Base-by-base conservation (phyloP, 2,888 invertebrate genomes). In the Nezara viridula region DNA sequence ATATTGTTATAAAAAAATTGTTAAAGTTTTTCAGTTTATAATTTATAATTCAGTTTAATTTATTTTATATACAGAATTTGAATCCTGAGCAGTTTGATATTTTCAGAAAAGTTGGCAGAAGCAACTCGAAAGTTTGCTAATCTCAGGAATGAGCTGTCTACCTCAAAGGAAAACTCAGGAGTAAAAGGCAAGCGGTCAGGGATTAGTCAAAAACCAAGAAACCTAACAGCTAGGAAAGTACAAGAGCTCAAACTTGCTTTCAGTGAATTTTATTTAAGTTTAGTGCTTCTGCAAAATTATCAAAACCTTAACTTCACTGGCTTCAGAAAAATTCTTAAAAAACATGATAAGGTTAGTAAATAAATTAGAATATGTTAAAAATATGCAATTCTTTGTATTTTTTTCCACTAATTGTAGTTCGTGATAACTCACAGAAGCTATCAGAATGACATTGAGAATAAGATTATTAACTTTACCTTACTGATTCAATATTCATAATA, bases 281-380 rank as follows among this genome's bases (percentile, higher is more conserved):
- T 98, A 89, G 97, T 98, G 92, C 93, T 98, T 77, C 93, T 98
- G 88, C 98, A 98, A 93, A 98, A 98, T 93, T 97, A 97, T 92
- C 97, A 98, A 93, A 97, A 96, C 91, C 94, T 98, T 24, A 98
- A 98, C 93, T 96, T 96, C 92, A 97, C 97, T 10, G 98, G 98
- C 3, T 98, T 98, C 93, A 94, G 98, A 77, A 98, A 98, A 93
- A 98, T 98, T 91, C 94, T 98, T 85, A 98, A 98, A 93, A 98
- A 98, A 92, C 97, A 97, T 92, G 98, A 98, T 92, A 98, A 98
- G 94, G 95, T 96, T 92, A 91, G 91, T 91, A n/a, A 66, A 81
- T 81, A 81, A 81, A 81, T 44, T 81, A 44, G 10, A 81, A 81
- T 44, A 49, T 86, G 32, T 52, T 50, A 50, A 3, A 10, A 86